These are phyloP conservation scores for Desoria tigrina DNA, from an alignment of 2,888 invertebrate species.

Conservation along the genomic window DNA sequence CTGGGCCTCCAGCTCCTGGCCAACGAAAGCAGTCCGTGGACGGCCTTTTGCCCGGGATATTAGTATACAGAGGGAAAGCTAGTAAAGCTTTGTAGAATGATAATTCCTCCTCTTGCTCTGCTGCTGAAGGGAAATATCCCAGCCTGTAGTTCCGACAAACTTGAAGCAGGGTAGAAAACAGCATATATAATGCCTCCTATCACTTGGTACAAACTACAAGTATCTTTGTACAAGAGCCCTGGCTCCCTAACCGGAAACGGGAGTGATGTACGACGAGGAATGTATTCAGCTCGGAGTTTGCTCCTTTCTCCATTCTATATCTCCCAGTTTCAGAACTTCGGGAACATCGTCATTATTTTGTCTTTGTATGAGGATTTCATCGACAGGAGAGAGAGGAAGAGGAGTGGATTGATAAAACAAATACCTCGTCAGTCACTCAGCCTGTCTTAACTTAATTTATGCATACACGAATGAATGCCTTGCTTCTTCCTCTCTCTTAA, in stretches of 20 bases:
- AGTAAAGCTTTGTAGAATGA: constrained; percentile 2
- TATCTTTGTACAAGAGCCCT: too few relatives aligned
- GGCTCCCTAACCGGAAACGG: constrained; percentile 1
- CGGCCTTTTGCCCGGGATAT: not conserved
- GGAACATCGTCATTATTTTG: not conserved
- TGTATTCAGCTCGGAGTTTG: not conserved
- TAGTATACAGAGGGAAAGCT: too few relatives aligned
- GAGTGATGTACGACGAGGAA: constrained; percentile 5
- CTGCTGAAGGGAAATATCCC: constrained; percentile 5
- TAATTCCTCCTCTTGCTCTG: too few relatives aligned
- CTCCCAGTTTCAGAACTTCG: not conserved
- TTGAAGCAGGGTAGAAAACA: too few relatives aligned
- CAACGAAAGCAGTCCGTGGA: not conserved
- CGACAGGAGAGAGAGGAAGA: not conserved
- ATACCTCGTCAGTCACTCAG: constrained; percentile 12
- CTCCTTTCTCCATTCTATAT: not conserved
- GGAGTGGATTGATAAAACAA: constrained; percentile 11
- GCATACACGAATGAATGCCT: constrained; percentile 1
- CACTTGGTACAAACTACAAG: too few relatives aligned
- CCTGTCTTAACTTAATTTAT: constrained; percentile 10
- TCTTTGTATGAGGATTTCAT: constrained; percentile 7
- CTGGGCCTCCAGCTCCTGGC: not conserved
- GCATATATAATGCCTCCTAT: too few relatives aligned
- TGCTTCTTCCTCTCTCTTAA: not conserved
- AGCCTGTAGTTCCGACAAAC: not conserved